Conservation (phyloP, 2,113 vertebrate genomes). For the Thermophis baileyi region DNA sequence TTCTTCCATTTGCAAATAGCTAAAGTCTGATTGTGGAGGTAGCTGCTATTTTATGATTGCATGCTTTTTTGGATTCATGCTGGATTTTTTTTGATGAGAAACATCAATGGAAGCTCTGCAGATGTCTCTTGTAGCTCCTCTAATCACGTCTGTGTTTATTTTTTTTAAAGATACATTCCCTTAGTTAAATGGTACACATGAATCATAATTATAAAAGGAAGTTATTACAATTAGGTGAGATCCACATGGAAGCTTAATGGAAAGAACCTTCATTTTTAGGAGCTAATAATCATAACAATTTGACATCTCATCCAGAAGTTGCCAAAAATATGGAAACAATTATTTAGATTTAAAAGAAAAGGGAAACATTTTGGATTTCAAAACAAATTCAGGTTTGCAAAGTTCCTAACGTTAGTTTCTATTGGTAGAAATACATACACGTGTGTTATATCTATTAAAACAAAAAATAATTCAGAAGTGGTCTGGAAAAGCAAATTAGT, state of each 20-base stretch:
- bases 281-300: constrained; percentile 73
- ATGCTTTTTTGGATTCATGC: constrained; percentile 7
- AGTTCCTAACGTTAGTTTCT: constrained; percentile 42
- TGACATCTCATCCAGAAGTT: constrained; percentile 58
- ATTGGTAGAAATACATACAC: constrained; percentile 12
- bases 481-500: constrained; percentile 29
- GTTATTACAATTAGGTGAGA: constrained; percentile 67
- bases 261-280: constrained; percentile 66
- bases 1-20: neutral
- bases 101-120: constrained; percentile 32
- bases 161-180: constrained; percentile 9
- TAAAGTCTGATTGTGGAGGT: neutral
- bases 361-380: constrained; percentile 55
- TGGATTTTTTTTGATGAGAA: constrained; percentile 17
- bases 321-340: constrained; percentile 72
- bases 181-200: constrained; percentile 51
- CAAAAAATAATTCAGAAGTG: neutral
- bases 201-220: constrained; percentile 62
- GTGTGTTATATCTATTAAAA: constrained; percentile 23
- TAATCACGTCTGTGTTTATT: constrained; percentile 31
- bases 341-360: constrained; percentile 65
- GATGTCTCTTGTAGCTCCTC: constrained; percentile 26
- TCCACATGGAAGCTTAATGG: constrained; percentile 47
- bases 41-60: neutral
- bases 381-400: constrained; percentile 58